Conservation (phyloP, 2,888 invertebrate species). For the Callyntrura sp. region DNA sequence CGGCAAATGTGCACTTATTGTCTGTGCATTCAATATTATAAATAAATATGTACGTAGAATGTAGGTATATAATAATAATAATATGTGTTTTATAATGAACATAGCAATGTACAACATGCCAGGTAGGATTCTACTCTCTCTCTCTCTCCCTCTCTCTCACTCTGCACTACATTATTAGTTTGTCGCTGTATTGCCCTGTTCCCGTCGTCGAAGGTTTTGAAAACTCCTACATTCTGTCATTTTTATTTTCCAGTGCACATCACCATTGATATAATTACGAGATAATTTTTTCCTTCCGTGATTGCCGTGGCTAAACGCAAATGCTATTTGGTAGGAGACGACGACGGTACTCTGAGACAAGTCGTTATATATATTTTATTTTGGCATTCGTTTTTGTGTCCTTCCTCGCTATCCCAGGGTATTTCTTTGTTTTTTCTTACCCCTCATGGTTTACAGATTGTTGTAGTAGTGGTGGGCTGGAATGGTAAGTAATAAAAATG, state of each 20-base stretch:
- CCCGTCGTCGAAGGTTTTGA: background rate
- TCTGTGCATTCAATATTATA: constrained; percentile 1
- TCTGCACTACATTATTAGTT: too few relatives aligned
- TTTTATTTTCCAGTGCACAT: constrained; percentile 8
- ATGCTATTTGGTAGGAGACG: background rate
- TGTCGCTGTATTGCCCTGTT: too few relatives aligned
- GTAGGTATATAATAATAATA: background rate
- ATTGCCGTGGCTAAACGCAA: background rate
- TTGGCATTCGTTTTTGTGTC: background rate
- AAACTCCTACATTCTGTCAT: background rate
- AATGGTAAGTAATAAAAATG: background rate
- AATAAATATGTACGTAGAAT: background rate
- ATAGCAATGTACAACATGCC: too few relatives aligned
- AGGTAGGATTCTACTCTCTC: too few relatives aligned
- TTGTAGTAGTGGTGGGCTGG: background rate
- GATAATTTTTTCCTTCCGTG: constrained; percentile 19
- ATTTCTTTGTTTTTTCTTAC: background rate
- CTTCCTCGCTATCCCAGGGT: background rate
- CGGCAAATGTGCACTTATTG: background rate
- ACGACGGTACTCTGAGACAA: background rate
- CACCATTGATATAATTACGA: constrained; percentile 22
- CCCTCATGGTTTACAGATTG: background rate
- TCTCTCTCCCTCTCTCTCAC: too few relatives aligned
- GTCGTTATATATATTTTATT: background rate
- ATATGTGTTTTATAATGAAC: background rate